Evolutionary conservation across 2,888 invertebrate genomes (phyloP).

Genomic region (Drosophila dives): DNA sequence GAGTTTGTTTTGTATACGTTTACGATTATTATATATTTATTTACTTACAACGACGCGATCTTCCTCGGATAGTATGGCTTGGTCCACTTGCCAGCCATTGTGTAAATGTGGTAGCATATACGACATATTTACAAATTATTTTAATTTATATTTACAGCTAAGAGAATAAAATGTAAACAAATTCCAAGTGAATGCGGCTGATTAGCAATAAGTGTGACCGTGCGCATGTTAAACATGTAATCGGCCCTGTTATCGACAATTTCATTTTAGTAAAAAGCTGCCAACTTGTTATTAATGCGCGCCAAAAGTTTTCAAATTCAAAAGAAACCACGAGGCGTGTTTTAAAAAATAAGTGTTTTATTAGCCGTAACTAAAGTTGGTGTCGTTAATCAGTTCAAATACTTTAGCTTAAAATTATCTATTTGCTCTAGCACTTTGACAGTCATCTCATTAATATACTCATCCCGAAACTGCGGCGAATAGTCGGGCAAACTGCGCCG

Average conservation of each 20-base stretch:
- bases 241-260: slow-evolving; percentile 29
- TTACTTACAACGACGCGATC: slow-evolving; percentile 96
- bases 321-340: background rate
- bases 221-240: background rate
- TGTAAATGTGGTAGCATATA: slow-evolving; percentile 99
- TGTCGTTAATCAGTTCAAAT: slow-evolving; percentile 61
- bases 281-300: slow-evolving; percentile 28
- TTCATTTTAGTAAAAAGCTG: background rate
- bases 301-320: slow-evolving; percentile 2
- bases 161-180: slow-evolving; percentile 65
- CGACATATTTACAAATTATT: slow-evolving; percentile 90
- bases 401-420: slow-evolving; percentile 82
- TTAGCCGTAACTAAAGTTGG: slow-evolving; percentile 45
- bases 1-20: background rate
- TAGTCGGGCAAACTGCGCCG: slow-evolving; percentile 75
- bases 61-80: slow-evolving; percentile 99
- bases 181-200: slow-evolving; percentile 10
- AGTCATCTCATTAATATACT: slow-evolving; percentile 82
- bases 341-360: slow-evolving; percentile 47
- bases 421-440: slow-evolving; percentile 82
- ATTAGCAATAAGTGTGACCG: slow-evolving; percentile 11
- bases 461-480: slow-evolving; percentile 66
- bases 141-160: slow-evolving; percentile 30
- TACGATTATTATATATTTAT: background rate
- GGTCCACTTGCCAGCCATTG: slow-evolving; percentile 99